Evolutionary conservation across 2,888 invertebrate genomes (phyloP).

Genomic region (Biston stratarius): DNA sequence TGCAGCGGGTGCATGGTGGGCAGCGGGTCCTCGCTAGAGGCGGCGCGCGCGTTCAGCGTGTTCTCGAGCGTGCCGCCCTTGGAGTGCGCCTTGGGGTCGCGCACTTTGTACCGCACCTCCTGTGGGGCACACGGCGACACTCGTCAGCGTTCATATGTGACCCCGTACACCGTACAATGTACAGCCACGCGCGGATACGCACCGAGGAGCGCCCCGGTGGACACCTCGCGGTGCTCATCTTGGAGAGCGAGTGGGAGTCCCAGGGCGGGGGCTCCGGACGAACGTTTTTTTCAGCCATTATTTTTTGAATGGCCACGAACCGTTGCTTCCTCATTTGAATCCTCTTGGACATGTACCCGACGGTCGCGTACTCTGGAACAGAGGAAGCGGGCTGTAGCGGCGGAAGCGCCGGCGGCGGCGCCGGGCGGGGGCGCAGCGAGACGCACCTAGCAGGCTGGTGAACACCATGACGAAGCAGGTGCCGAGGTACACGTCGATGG

Average conservation of each 20-base stretch:
- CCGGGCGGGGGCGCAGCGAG: neutral
- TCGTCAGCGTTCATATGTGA: neutral
- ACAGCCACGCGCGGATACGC: slow-evolving; percentile 19
- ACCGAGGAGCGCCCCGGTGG: slow-evolving; percentile 68
- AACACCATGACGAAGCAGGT: slow-evolving; percentile 99
- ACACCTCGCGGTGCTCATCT: slow-evolving; percentile 89
- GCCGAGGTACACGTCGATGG: slow-evolving; percentile 97
- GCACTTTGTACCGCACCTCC: slow-evolving; percentile 97
- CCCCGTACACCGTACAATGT: too few relatives aligned
- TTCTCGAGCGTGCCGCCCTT: slow-evolving; percentile 95
- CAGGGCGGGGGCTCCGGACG: slow-evolving; percentile 90
- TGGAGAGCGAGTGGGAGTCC: slow-evolving; percentile 88
- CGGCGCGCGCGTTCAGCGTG: slow-evolving; percentile 91
- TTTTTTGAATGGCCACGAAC: slow-evolving; percentile 94
- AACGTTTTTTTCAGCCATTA: slow-evolving; percentile 94
- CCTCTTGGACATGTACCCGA: slow-evolving; percentile 97
- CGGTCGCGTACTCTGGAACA: slow-evolving; percentile 95
- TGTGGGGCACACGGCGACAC: slow-evolving; percentile 70
- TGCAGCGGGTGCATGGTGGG: slow-evolving; percentile 90
- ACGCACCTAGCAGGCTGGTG: slow-evolving; percentile 95
- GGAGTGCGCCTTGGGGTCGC: slow-evolving; percentile 95
- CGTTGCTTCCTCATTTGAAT: slow-evolving; percentile 97
- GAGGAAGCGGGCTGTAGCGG: neutral
- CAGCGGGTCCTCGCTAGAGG: slow-evolving; percentile 86
- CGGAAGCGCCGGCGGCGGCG: neutral